Conservation (phyloP, 2,797 vertebrate species). For the Eutrigla gurnardus region DNA sequence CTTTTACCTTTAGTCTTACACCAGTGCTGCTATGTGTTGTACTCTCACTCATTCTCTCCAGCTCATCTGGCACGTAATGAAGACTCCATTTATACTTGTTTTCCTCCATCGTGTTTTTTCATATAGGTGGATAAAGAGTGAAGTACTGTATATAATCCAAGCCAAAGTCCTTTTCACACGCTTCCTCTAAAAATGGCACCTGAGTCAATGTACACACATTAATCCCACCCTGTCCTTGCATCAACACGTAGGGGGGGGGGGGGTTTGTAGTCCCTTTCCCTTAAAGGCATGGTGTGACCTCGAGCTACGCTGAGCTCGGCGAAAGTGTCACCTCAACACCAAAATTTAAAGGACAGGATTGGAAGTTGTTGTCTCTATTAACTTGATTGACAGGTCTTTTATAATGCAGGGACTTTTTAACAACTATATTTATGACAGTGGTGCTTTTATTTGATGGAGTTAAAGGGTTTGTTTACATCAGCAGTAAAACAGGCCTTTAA, state of each 20-base stretch:
- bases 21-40: neutral
- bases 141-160: neutral
- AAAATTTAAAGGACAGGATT: conserved; percentile 2
- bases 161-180: neutral
- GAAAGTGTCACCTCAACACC: neutral
- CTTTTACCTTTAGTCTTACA: neutral
- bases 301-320: conserved; percentile 9
- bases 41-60: neutral
- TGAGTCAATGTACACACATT: conserved; percentile 19
- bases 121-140: neutral
- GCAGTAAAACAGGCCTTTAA: neutral
- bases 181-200: conserved; percentile 5
- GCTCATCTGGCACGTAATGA: neutral
- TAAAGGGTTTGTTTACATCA: neutral
- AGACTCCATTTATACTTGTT: neutral
- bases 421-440: neutral
- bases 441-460: neutral
- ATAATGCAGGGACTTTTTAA: conserved; percentile 1
- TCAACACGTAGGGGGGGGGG: neutral
- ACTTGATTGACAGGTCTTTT: neutral
- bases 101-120: neutral
- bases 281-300: neutral
- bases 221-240: conserved; percentile 5
- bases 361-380: neutral
- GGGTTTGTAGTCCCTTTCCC: neutral